These are phyloP conservation scores for Anhinga anhinga DNA, from an alignment of 2,113 vertebrate genomes.

Conservation along the genomic window DNA sequence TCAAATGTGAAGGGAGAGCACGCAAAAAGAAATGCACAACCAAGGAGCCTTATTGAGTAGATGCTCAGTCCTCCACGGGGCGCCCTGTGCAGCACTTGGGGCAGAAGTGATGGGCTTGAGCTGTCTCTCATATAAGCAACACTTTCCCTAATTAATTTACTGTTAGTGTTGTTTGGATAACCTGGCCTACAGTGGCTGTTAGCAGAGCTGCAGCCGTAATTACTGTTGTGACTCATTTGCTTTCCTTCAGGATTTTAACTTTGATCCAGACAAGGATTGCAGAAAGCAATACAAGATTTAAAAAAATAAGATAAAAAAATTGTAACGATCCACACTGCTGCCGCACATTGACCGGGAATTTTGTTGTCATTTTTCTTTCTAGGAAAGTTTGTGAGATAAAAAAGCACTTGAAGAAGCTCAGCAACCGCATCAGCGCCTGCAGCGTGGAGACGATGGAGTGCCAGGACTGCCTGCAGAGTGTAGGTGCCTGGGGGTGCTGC, in stretches of 20 bases:
- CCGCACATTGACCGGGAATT: fast-evolving
- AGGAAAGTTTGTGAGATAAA: constrained; percentile 82
- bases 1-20: not conserved
- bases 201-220: not conserved
- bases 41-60: not conserved
- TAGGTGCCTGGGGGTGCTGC: not conserved
- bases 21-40: too few species aligned
- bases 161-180: not conserved
- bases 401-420: constrained; percentile 77
- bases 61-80: not conserved
- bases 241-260: not conserved
- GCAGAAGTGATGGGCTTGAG: not conserved
- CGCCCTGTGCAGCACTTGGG: not conserved
- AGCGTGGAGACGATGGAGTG: constrained; percentile 75
- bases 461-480: constrained; percentile 79
- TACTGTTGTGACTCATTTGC: not conserved
- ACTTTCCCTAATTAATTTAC: not conserved
- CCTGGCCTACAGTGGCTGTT: not conserved
- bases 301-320: not conserved
- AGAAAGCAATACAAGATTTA: not conserved
- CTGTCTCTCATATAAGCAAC: not conserved
- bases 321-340: fast-evolving
- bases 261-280: not conserved
- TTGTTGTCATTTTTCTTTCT: fast-evolving
- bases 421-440: constrained; percentile 71